A percentile compares a stretch with the other conserved stretches of the same genome.
These are phyloP conservation scores for Leucopsar rothschildi DNA, from an alignment of 2,113 vertebrate species.

Conservation along the genomic window DNA sequence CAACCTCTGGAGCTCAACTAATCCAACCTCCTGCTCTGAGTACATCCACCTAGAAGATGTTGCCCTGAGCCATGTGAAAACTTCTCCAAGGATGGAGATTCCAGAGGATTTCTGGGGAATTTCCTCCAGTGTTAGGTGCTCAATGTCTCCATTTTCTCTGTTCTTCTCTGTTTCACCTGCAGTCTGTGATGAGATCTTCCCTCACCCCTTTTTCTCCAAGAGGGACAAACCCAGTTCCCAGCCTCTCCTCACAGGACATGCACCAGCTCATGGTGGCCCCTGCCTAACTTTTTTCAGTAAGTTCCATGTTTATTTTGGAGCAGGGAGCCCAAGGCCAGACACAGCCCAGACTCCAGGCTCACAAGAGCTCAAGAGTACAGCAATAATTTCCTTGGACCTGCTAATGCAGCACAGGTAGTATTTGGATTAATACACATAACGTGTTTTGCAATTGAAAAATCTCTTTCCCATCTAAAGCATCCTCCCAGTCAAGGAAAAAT, in stretches of 20 bases:
- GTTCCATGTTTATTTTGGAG: background rate
- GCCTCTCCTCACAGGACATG: background rate
- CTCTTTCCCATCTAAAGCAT: background rate
- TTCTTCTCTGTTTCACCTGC: background rate
- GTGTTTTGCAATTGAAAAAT: background rate
- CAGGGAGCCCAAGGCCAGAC: background rate
- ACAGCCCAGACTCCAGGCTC: background rate
- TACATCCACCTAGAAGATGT: background rate
- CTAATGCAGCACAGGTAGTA: rapidly evolving
- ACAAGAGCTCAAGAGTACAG: background rate
- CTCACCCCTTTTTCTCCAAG: background rate
- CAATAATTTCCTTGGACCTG: background rate
- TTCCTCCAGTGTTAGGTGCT: background rate
- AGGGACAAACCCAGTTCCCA: background rate
- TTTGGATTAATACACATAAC: background rate
- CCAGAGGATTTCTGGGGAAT: background rate
- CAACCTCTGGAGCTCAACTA: background rate
- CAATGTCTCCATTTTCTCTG: background rate
- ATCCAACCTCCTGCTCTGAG: background rate
- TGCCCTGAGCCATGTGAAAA: background rate
- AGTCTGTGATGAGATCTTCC: background rate
- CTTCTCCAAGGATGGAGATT: background rate
- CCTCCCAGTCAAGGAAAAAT: background rate
- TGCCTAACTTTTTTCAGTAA: background rate
- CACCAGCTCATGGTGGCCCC: background rate